Percentiles rank a stretch among this genome's conserved stretches.
These are phyloP conservation scores for Tamias sibiricus DNA, from an alignment of 2,113 vertebrate species.

Conservation along the genomic window DNA sequence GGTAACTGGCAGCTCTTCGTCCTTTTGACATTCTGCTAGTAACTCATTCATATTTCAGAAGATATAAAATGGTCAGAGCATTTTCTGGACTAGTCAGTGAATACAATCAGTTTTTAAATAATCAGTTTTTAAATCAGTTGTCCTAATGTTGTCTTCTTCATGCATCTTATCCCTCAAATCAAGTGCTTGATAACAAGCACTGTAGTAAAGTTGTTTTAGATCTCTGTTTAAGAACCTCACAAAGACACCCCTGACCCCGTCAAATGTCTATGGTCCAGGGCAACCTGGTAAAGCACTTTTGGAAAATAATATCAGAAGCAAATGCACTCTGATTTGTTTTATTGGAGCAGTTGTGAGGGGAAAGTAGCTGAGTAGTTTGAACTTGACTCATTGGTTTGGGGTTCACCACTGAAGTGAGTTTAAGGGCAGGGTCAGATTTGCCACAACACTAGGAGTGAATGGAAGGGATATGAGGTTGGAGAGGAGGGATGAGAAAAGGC, in stretches of 20 bases:
- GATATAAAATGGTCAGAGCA: background rate
- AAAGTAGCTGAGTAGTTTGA: background rate
- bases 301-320: background rate
- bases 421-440: background rate
- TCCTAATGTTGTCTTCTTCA: background rate
- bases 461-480: background rate
- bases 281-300: background rate
- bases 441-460: background rate
- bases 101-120: background rate
- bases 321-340: background rate
- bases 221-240: background rate
- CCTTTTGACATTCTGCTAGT: background rate
- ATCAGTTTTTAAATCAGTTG: background rate
- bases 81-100: background rate
- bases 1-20: background rate
- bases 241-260: background rate
- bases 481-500: background rate
- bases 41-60: background rate
- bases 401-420: background rate
- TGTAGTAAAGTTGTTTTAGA: background rate
- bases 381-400: background rate
- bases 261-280: background rate
- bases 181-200: background rate
- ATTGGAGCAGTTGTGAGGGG: fast-evolving
- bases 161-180: background rate